phyloP scores from a whole-genome alignment of 2,888 invertebrate genomes.

The Orthosia incerta region DNA sequence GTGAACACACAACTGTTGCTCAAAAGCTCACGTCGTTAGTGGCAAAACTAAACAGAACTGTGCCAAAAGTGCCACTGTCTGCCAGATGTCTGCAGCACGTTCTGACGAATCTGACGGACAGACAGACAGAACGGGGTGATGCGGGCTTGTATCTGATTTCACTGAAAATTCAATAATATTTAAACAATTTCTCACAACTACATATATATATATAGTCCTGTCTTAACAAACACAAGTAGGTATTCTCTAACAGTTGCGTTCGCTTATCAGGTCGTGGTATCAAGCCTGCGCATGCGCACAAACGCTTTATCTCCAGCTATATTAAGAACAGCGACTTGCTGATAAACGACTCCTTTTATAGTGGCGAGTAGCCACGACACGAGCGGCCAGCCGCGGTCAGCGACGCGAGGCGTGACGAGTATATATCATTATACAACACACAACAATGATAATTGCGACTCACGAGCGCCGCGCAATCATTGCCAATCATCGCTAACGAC shows the following conservation, averaged over 20 bases:
- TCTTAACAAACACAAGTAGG: not conserved
- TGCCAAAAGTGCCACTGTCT: conserved; percentile 41
- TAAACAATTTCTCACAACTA: conserved; percentile 4
- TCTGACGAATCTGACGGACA: conserved; percentile 2
- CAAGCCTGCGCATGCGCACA: conserved; percentile 28
- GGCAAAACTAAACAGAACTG: conserved; percentile 22
- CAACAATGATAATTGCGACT: not conserved
- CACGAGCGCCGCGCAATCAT: conserved; percentile 2
- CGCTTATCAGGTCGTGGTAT: conserved; percentile 37
- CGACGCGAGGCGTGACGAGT: not conserved
- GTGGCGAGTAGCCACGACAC: conserved; percentile 4
- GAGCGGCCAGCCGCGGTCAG: not conserved
- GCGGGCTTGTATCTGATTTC: conserved; percentile 6
- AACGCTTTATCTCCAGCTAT: conserved; percentile 57
- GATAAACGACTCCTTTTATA: conserved; percentile 52
- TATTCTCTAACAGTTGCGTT: conserved; percentile 11
- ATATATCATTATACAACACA: not conserved
- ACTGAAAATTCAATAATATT: conserved; percentile 1
- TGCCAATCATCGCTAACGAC: conserved; percentile 22
- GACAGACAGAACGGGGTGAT: conserved; percentile 6
- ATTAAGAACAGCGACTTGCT: conserved; percentile 51
- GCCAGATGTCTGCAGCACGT: conserved; percentile 32
- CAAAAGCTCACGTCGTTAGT: not conserved
- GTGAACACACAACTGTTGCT: not conserved
- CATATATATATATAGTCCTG: not conserved